Conservation (phyloP, 1,140 invertebrate species). For the Calliphora vicina region DNA sequence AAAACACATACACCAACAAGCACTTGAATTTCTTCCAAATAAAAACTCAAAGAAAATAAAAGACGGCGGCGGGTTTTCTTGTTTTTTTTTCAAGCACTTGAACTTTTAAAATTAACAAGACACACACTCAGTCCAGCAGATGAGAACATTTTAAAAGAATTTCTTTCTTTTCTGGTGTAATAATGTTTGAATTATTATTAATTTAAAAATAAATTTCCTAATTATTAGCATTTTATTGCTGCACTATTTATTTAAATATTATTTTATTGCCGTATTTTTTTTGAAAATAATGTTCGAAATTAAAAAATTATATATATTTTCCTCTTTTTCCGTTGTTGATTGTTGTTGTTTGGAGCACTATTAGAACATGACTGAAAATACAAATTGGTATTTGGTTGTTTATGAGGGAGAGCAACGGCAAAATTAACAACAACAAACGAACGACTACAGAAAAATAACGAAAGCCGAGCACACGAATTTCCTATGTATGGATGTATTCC, state of each 20-base stretch:
- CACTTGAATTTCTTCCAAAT: conserved; percentile 8
- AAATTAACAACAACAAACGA: neutral
- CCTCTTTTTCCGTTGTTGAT: neutral
- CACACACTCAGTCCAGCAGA: neutral
- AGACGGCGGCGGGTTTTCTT: neutral
- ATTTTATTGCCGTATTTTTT: neutral
- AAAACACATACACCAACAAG: neutral
- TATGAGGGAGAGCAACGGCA: neutral
- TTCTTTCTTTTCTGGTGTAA: neutral
- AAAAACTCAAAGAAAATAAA: neutral
- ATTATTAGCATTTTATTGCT: neutral
- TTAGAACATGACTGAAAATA: conserved; percentile 17
- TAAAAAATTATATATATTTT: neutral
- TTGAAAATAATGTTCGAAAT: neutral
- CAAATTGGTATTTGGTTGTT: neutral
- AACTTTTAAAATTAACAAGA: conserved; percentile 1
- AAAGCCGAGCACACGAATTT: neutral
- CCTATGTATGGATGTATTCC: neutral
- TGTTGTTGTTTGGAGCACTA: conserved; percentile 27
- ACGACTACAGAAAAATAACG: neutral
- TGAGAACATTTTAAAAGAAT: too few relatives aligned
- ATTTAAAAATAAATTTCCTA: neutral
- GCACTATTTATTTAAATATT: neutral
- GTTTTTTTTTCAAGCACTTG: neutral
- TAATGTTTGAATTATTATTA: neutral